Conservation (phyloP, 2,797 vertebrate species). For the Leucoraja ocellata region DNA sequence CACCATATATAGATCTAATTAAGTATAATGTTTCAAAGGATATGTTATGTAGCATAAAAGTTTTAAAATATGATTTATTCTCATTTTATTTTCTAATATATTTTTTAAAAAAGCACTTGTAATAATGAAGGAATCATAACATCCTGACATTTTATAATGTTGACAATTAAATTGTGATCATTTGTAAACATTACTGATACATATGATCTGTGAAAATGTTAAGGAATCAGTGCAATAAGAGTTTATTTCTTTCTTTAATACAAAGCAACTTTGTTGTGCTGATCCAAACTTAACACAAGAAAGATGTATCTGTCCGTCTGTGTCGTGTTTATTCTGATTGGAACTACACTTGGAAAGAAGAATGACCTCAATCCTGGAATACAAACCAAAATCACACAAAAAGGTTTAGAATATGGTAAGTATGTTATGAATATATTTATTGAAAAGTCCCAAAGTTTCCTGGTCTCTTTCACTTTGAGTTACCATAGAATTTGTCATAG, state of each 20-base stretch:
- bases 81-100: neutral
- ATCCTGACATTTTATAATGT: no score
- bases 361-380: neutral
- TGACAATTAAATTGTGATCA: neutral
- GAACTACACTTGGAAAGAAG: neutral
- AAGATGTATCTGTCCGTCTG: slow-evolving; percentile 5
- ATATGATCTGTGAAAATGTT: neutral
- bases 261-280: neutral
- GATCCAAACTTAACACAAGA: neutral
- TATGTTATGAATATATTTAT: neutral
- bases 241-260: neutral
- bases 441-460: neutral
- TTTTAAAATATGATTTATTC: neutral
- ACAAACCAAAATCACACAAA: slow-evolving; percentile 3
- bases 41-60: neutral
- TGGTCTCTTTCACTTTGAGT: neutral
- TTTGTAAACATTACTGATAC: neutral
- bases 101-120: neutral
- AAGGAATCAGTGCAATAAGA: neutral
- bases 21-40: neutral
- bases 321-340: neutral
- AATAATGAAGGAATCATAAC: no score
- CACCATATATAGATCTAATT: neutral
- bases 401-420: slow-evolving; percentile 32
- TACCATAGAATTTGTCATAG: neutral